Base-by-base conservation (phyloP, 53 echinoderm and acorn worm genomes). In the Echinometra lucunter region DNA sequence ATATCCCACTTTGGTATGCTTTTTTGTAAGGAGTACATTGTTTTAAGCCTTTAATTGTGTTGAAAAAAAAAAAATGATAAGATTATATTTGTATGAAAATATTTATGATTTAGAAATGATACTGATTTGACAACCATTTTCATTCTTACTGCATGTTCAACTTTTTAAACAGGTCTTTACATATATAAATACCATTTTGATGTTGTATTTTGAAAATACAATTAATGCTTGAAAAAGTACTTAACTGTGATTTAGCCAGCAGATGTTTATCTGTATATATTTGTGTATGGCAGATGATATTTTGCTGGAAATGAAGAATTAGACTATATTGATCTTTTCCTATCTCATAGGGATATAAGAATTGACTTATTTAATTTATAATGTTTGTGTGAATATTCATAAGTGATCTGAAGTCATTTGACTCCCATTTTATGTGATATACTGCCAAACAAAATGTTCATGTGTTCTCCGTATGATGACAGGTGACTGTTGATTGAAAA, bases 201-300 rank as follows among this genome's bases (percentile, higher is more conserved):
- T 88, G 88, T 47, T 90, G 90, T 90, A 90, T 91, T 91, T 91
- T 91, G 69, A 45, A 91, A 85, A 85, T 47, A 85, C 45, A 49
- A 30, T 28, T n/a, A 85, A 85, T 47, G 47, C 85, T 78, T 40
- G 21, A 18, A 42, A 78, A 40, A 85, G 85, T 85, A 85, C 85
- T 80, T 81, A 44, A 38, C 10, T 85, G 85, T 37, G 49, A 85
- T 85, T 27, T 49, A 85, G 85, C 49, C 49, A 85, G 47, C 11
- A 28, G 44, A 85, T 85, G 49, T 35, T 83, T 87, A 87, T 25
- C 27, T 6, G 49, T 87, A 16, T 37, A 75, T 40, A 38, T 78
- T 40, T 9, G 42, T 42, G 23, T 42, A 38, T 58, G 21, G 37
- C 7, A 58, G 60, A 89, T 58, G 58, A 37, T 89, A 89, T 60